Base-by-base conservation (phyloP, 2,888 invertebrate species). In the Lathronympha strigana region DNA sequence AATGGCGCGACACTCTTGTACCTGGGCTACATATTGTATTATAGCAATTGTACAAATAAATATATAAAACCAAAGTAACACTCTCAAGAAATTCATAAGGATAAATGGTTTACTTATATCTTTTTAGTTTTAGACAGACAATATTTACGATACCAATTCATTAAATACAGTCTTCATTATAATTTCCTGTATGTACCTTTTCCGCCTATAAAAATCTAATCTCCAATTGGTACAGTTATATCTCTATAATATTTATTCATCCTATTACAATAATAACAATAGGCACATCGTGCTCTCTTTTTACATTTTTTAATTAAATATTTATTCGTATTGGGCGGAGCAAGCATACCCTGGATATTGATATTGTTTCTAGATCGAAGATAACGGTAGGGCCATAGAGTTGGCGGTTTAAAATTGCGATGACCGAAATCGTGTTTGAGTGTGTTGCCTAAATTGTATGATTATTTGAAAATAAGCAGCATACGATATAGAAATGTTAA, bases 251-350 rank as follows among this genome's bases (percentile, higher is more conserved):
- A 64, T 64, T 33, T 25, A 45, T 45, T 25, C 25, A 57, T 25
- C 19, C 47, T 53, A 64, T 53, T 60, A 60, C 51, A 60, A 58
- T 64, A 64, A 60, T 38, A 66, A 63, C 58, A 63, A 61, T 66
- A 47, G 47, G 40, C 73, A 77, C 79, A 79, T 76, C 80, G 77
- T 81, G 80, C 80, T 82, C 83, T 86, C 86, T 84, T 66, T 43
- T 66, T 66, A 66, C 81, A 82, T 84, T 85, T 86, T 90, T 88
- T 90, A 90, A 90, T 91, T 90, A 90, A 91, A 91, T 90, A 90
- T 90, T 90, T 87, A 90, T 90, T 88, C 87, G 82, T 83, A 81
- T 81, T 79, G 88, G 90, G 91, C 87, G 90, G 84, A 74, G 78
- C 82, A 79, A 87, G 85, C 88, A 88, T 80, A 76, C 67, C 76